Evolutionary conservation across 2,113 vertebrate species (phyloP).

Genomic region (Sorex fumeus): DNA sequence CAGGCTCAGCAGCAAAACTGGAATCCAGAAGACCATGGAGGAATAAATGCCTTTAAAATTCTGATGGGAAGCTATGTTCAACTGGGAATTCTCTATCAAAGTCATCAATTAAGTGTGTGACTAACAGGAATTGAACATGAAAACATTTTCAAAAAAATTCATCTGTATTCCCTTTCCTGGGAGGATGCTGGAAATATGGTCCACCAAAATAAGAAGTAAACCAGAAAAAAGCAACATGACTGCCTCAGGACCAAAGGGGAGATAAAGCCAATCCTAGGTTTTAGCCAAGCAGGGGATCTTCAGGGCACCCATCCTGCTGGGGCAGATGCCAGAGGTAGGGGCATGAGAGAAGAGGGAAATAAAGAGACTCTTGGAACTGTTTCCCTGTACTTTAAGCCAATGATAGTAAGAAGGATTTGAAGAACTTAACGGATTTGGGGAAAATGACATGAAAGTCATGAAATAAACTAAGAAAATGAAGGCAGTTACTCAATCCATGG

Average conservation of each 20-base stretch:
- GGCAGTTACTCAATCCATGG: not conserved
- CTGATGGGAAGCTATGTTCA: conserved; percentile 18
- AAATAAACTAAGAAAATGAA: conserved; percentile 22
- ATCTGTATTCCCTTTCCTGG: conserved; percentile 45
- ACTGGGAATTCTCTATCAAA: conserved; percentile 48
- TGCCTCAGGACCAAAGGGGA: not conserved
- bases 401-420: not conserved
- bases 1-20: not conserved
- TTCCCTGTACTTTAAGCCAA: conserved; percentile 1
- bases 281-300: not conserved
- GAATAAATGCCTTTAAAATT: conserved; percentile 33
- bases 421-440: not conserved
- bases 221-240: not conserved
- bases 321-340: not conserved
- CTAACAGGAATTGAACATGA: conserved; percentile 11
- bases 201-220: conserved; percentile 31
- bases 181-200: conserved; percentile 32
- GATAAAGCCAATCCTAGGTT: not conserved
- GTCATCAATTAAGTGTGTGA: conserved; percentile 15
- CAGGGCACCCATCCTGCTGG: not conserved
- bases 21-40: conserved; percentile 11
- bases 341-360: not conserved
- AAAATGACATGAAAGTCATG: not conserved
- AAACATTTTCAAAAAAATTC: conserved; percentile 11
- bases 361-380: not conserved